Base-by-base conservation (phyloP, 2,888 invertebrate genomes). In the Poecilobothrus nobilitatus region DNA sequence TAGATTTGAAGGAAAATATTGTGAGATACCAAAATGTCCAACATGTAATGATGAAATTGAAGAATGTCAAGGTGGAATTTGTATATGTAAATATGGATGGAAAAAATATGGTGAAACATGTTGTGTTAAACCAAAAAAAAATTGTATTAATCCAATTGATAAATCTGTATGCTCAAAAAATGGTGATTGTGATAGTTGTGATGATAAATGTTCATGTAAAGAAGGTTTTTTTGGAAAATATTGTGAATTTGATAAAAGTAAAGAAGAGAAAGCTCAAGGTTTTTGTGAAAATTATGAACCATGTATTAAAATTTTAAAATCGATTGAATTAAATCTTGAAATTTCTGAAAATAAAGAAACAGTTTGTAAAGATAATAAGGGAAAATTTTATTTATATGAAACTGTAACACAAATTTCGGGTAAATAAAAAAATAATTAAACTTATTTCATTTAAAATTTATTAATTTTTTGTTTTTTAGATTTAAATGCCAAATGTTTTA, bases 11-110 rank as follows among this genome's bases (percentile, higher is more conserved):
- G 89, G 89, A 20, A 80, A 83, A 27, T 89, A 81, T 76, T 89
- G 89, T 74, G 86, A 89, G 78, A 89, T 88, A 76, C 82, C 82
- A 63, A 81, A 84, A 1, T 89, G 89, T 73, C 73, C 82, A 68
- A 86, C 86, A 74, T 86, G 86, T 20, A 86, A 91, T 71, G 84
- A 84, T 0, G 87, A 86, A 1, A 86, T 86, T 33, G 93, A 94
- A 2, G 84, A 84, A 61, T 95, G 94, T 80, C 83, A 84, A 10
- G 93, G 94, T 78, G 92, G 92, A 0, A 80, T 82, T 71, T 94
- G 94, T 79, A 83, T 84, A 0, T 95, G 88, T 81, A 83, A 84
- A 1, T 78, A 79, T 0, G 87, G 85, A 18, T 89, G 86, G 85
- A 81, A 82, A 37, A 27, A 27, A 27, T 27, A 27, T 27, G 87